Base-by-base conservation (phyloP, 2,797 vertebrate genomes). In the Pangasius macronema region DNA sequence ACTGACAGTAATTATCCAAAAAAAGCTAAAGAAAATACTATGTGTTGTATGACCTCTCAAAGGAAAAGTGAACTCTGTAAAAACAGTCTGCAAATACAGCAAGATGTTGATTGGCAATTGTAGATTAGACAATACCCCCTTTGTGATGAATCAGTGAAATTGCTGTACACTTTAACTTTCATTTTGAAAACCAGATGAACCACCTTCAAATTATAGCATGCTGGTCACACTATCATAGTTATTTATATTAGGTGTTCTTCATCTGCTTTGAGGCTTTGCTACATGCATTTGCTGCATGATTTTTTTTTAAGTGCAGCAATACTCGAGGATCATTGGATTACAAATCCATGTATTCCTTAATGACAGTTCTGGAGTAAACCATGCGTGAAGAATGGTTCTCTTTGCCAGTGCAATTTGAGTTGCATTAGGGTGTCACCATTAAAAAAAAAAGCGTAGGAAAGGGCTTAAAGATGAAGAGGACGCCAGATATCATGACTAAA, bases 401-500 rank as follows among this genome's bases (percentile, higher is more conserved):
- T n/a, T 27, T 30, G 36, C 51, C 42, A 0, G n/a, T 57, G 7
- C 42, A 46, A 46, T 46, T 8, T 18, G 57, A 75, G 49, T 7
- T 18, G 11, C 30, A 72, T 61, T 61, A 63, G 63, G 65, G 39
- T 57, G 59, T 46, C 82, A 84, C n/a, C 9, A 39, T 80, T 39
- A 68, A 83, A 83, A 76, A 61, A 83, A n/a, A 46, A 3, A 5
- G 9, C 7, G 22, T 82, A 63, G 14, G 59, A 68, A 22, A 51
- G 22, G 11, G 55, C 33, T 51, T 24, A 8, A 8, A 75, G 55
- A 73, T 75, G 36, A 61, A 85, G 67, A 61, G 53, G n/a, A 33
- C 33, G 79, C 79, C 36, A 86, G 51, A 68, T 36, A 86, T 72
- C 20, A 68, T 79, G 81, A 39, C 63, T 82, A 65, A 86, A 88